Evolutionary conservation across 2,888 invertebrate genomes (phyloP).

Genomic region (Allophyes oxyacanthae): DNA sequence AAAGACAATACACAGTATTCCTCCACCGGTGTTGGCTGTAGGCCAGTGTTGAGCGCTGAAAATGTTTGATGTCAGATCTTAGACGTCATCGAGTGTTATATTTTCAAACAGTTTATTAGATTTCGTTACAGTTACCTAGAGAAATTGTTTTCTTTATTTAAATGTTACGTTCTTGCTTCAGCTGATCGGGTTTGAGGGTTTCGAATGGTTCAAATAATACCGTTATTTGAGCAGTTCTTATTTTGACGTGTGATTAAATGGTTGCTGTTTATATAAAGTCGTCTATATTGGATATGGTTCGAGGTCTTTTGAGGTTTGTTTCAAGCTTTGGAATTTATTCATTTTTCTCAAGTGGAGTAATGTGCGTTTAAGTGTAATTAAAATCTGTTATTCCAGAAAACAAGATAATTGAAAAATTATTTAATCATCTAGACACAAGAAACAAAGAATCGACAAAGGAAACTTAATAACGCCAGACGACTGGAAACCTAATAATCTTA

Average conservation of each 20-base stretch:
- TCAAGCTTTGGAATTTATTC: background rate
- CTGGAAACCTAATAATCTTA: slow-evolving; percentile 16
- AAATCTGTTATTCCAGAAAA: background rate
- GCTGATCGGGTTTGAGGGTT: slow-evolving; percentile 33
- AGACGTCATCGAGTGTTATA: slow-evolving; percentile 51
- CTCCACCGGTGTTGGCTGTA: slow-evolving; percentile 32
- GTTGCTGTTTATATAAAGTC: slow-evolving; percentile 1
- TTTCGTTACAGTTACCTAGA: slow-evolving; percentile 53
- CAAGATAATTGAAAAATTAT: background rate
- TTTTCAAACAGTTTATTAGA: slow-evolving; percentile 51
- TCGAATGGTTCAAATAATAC: slow-evolving; percentile 7
- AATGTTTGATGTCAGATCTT: slow-evolving; percentile 53
- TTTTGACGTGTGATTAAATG: background rate
- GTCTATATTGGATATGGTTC: slow-evolving; percentile 3
- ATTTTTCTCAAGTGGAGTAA: too few relatives aligned
- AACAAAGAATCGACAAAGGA: background rate
- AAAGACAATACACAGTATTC: slow-evolving; percentile 40
- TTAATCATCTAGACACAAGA: background rate
- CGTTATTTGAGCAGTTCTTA: slow-evolving; percentile 15
- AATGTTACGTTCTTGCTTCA: slow-evolving; percentile 19
- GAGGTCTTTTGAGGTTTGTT: background rate
- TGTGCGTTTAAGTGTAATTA: too few relatives aligned
- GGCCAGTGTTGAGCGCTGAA: slow-evolving; percentile 27
- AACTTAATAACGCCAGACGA: slow-evolving; percentile 7
- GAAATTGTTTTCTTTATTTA: slow-evolving; percentile 47